Evolutionary conservation across 1,140 invertebrate species (phyloP), one percentile per base, ranked within the genome.

Genomic region (Drosophila sulfurigaster): DNA sequence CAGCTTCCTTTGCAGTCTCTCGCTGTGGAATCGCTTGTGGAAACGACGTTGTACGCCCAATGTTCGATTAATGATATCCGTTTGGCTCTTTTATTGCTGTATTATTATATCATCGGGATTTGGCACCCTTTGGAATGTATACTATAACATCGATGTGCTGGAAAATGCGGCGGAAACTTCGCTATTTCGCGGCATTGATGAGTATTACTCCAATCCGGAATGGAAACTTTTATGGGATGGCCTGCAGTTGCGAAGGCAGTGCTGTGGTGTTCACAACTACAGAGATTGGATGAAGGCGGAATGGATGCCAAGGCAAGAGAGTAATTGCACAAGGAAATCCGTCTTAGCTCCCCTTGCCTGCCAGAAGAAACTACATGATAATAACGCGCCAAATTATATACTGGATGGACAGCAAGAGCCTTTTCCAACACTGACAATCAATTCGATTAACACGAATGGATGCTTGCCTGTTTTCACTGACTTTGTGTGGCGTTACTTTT

Each of bases 151-250:
- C 10, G 49, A 74, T 54, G 78, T 82, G 1, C 25, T 92, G 25
- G 69, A 77, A 20, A 79, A 66, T 41, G 45, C 69, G 10, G 81
- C 77, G 30, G 81, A 91, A 46, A 78, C 56, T 16, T 80, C 91
- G 1, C 48, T 92, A 1, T 52, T 58, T 0, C 72, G 65, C 2
- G 91, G 91, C 57, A 92, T 92, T 10, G 91, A 92, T 11, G 59
- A 91, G 13, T 92, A 92, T 52, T 92, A 92, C 48, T 41, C 75
- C 0, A 70, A 68, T n/a, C 91, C 91, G 1, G 88, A 92, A 28
- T 92, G 91, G 91, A 91, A 92, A 43, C 68, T 92, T 2, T 30
- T 88, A 3, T 92, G 91, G 91, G 91, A 92, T 20, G 71, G 76
- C 2, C 15, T 92, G 5, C 91, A 92, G 45, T 58, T 81, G 57